These are phyloP conservation scores for Tetranychus truncatus DNA, from an alignment of 2,888 invertebrate species.

Conservation along the genomic window DNA sequence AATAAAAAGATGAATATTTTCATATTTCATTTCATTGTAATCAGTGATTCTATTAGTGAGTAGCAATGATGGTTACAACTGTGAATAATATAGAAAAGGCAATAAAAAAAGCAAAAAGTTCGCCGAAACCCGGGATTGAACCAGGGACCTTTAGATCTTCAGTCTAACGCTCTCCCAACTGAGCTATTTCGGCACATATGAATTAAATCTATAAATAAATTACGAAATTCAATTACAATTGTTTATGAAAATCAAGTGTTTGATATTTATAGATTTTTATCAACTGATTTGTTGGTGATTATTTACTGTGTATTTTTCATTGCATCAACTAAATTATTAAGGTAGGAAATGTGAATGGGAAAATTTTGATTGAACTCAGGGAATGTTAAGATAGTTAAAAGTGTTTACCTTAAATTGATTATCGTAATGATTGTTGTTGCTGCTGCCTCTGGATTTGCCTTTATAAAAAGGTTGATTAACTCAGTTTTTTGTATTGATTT, in stretches of 20 bases:
- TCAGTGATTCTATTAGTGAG: too few relatives aligned
- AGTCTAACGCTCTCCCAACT: slow-evolving; percentile 12
- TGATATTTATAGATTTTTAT: neutral
- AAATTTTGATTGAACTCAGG: too few relatives aligned
- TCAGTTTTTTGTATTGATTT: neutral
- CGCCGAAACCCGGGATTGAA: slow-evolving; percentile 12
- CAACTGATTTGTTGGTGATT: neutral
- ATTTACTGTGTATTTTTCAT: neutral
- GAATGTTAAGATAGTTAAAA: too few relatives aligned
- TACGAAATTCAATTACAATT: neutral
- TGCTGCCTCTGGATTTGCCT: too few relatives aligned
- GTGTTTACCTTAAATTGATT: too few relatives aligned
- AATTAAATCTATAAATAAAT: neutral
- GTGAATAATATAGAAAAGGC: neutral
- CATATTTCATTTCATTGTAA: too few relatives aligned
- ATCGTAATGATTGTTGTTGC: too few relatives aligned
- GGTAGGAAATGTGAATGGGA: too few relatives aligned
- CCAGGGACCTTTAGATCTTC: slow-evolving; percentile 12
- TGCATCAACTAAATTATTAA: too few relatives aligned
- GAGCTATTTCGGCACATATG: slow-evolving; percentile 10
- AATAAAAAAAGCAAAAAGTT: slow-evolving; percentile 1
- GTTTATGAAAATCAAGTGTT: neutral
- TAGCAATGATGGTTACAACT: too few relatives aligned
- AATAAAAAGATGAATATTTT: too few relatives aligned
- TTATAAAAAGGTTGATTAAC: neutral